These are phyloP conservation scores for Pelmatolapia mariae DNA, from an alignment of 2,113 vertebrate species.

Conservation along the genomic window DNA sequence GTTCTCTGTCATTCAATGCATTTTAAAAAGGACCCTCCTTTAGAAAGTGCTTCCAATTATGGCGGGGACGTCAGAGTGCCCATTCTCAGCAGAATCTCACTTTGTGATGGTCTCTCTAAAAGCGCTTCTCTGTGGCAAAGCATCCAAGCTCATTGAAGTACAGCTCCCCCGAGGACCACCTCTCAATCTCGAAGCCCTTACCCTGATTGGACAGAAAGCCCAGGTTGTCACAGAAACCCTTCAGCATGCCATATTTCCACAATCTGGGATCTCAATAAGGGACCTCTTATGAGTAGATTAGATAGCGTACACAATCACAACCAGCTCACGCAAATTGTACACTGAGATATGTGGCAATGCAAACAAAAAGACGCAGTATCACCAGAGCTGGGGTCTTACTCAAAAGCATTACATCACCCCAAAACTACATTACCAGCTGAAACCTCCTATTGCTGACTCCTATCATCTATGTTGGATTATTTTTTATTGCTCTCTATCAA, in stretches of 20 bases:
- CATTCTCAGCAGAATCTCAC: conserved; percentile 63
- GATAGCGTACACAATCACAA: conserved; percentile 39
- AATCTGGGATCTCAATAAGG: conserved; percentile 41
- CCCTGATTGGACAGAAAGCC: conserved; percentile 52
- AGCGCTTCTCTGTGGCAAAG: conserved; percentile 49
- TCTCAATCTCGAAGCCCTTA: conserved; percentile 61
- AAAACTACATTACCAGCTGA: not conserved
- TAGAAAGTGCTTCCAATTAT: conserved; percentile 69
- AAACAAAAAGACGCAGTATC: conserved; percentile 32
- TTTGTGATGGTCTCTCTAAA: conserved; percentile 60
- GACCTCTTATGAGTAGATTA: conserved; percentile 32
- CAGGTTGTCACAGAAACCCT: conserved; percentile 71
- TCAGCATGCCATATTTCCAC: conserved; percentile 45
- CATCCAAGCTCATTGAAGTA: conserved; percentile 57
- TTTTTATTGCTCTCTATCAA: not conserved
- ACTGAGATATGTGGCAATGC: conserved; percentile 34
- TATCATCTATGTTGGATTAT: not conserved
- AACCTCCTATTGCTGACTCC: not conserved
- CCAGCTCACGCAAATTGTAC: not conserved
- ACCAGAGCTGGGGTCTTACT: not conserved
- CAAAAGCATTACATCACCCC: not conserved
- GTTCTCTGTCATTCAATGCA: conserved; percentile 56
- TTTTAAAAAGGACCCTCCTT: conserved; percentile 66
- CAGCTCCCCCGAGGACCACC: conserved; percentile 66
- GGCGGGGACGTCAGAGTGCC: conserved; percentile 60